Evolutionary conservation across 2,113 vertebrate species (phyloP), one percentile per base, ranked within the genome.

Genomic region (Sus scrofa): DNA sequence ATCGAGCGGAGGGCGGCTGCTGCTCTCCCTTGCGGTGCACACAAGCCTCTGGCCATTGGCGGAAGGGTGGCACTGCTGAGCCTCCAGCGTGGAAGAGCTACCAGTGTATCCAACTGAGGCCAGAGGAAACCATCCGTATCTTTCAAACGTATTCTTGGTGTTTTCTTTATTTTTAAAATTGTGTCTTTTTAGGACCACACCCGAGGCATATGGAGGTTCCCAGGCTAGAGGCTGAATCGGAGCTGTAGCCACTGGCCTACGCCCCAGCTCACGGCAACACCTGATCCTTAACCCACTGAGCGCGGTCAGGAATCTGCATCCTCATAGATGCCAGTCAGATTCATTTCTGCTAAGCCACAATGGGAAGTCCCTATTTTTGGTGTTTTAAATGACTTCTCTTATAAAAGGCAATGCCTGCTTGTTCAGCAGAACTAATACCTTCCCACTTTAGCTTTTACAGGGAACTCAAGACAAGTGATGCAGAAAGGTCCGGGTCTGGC

Each of bases 361-460:
- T 8, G 44, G 44, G 8, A 44, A 44, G 5, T 44, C 44, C 44
- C 44, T 44, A 44, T 44, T 44, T 44, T 65, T 16, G 3, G 94
- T 63, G 78, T 70, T 67, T 86, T 60, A 89, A 93, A 78, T 1
- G 83, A 77, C 56, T 32, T 93, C 94, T 90, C 87, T 95, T 75
- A 77, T 4, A 93, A 88, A 91, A 86, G 87, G 71, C 91, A 0
- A 0, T 50, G 92, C 84, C 83, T 96, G 96, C 95, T 88, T 93
- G 52, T 74, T 96, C 92, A 95, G 97, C 96, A 92, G 75, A 96
- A 92, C 65, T 52, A 73, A 65, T 56, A 32, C 62, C 44, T 79
- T 88, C n/a, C 30, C 58, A 27, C 32, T 91, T 86, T 71, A 52
- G 89, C 68, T 91, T 89, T 77, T 62, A 81, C 0, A 14, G 54